These are phyloP conservation scores for Luehdorfia chinensis DNA, from an alignment of 1,140 invertebrate genomes.

Conservation along the genomic window DNA sequence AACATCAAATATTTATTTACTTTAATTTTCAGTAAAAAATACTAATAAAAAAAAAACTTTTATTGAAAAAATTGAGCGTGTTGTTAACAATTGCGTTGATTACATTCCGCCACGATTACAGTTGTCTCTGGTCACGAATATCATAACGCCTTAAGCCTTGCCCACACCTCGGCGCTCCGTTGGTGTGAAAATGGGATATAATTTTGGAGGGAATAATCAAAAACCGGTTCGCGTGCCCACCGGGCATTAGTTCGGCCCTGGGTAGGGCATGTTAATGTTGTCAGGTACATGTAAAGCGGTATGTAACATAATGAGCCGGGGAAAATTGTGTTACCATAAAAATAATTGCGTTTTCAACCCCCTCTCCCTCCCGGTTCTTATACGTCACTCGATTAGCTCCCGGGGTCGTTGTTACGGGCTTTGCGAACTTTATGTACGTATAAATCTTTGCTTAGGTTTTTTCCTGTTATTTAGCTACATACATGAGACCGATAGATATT, in stretches of 20 bases:
- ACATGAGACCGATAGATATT: too few relatives aligned
- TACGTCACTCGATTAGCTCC: constrained; percentile 49
- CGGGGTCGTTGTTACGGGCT: constrained; percentile 17
- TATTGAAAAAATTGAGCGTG: too few relatives aligned
- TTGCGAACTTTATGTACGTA: constrained; percentile 1
- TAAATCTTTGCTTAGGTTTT: too few relatives aligned
- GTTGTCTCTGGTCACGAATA: constrained; percentile 55
- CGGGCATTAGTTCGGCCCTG: constrained; percentile 65
- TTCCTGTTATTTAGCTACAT: too few relatives aligned
- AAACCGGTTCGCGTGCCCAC: constrained; percentile 67
- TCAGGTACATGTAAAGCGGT: constrained; percentile 54
- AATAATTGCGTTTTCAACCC: constrained; percentile 64
- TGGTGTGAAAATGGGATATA: constrained; percentile 74
- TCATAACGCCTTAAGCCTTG: constrained; percentile 37
- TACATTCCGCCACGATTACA: constrained; percentile 12
- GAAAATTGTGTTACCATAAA: constrained; percentile 75
- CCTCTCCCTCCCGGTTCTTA: constrained; percentile 39
- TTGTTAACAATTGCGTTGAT: too few relatives aligned
- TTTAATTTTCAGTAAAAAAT: too few relatives aligned
- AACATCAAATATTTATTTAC: too few relatives aligned
- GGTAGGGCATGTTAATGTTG: constrained; percentile 69
- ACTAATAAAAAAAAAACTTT: too few relatives aligned
- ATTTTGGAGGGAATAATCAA: constrained; percentile 73
- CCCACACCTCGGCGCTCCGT: constrained; percentile 39
- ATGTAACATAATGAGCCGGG: constrained; percentile 70